Percentiles rank a stretch among this genome's conserved stretches.
These are phyloP conservation scores for Helicolenus hilgendorfi DNA, from an alignment of 2,797 vertebrate species.

Conservation along the genomic window DNA sequence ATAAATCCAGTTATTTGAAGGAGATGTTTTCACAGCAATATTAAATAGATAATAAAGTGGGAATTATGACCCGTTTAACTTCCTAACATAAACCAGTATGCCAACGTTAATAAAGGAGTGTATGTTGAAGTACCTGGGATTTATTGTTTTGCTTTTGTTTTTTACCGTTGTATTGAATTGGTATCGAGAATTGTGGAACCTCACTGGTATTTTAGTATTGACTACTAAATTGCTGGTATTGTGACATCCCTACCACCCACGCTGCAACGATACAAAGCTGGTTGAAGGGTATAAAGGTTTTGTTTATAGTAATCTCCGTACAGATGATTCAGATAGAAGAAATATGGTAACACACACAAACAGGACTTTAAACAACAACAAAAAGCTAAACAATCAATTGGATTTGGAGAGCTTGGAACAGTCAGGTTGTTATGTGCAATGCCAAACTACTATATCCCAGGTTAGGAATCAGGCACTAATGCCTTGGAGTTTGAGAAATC, in stretches of 20 bases:
- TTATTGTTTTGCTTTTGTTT: neutral
- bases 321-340: neutral
- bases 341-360: neutral
- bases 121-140: neutral
- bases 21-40: too few relatives aligned
- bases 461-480: slow-evolving; percentile 4
- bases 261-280: neutral
- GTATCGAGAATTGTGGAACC: neutral
- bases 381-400: neutral
- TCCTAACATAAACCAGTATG: neutral
- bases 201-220: neutral
- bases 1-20: too few relatives aligned
- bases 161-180: neutral
- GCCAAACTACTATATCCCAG: neutral
- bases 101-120: neutral
- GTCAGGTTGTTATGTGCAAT: neutral
- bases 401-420: neutral
- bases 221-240: neutral
- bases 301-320: neutral
- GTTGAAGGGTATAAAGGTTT: neutral
- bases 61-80: too few relatives aligned
- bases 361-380: neutral
- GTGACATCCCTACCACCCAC: neutral
- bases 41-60: too few relatives aligned
- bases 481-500: neutral